phyloP scores from a whole-genome alignment of 2,888 invertebrate species.

The Pimpla rufipes region DNA sequence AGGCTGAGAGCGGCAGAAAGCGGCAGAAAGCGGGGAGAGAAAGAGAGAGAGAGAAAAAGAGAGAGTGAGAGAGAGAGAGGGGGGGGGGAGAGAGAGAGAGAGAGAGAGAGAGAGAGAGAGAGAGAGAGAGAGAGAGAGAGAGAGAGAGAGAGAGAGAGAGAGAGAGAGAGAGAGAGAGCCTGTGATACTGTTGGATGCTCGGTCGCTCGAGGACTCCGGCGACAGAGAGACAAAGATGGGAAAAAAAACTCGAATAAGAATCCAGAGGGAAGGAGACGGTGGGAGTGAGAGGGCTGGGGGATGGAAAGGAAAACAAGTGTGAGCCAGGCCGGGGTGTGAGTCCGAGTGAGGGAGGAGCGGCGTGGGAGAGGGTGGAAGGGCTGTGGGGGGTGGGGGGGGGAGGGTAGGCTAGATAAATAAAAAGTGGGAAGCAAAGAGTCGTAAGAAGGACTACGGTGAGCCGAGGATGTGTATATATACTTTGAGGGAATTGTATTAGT shows the following conservation, averaged over 20 bases:
- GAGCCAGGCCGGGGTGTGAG: conserved; percentile 58
- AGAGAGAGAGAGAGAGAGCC: background rate
- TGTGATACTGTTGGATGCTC: conserved; percentile 39
- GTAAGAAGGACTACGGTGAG: conserved; percentile 10
- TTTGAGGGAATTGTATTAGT: conserved; percentile 13
- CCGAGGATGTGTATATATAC: conserved; percentile 3
- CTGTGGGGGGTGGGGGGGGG: conserved; percentile 24
- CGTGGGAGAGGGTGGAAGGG: conserved; percentile 1
- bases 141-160: background rate
- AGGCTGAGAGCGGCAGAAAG: background rate
- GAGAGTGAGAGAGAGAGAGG: background rate
- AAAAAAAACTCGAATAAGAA: background rate
- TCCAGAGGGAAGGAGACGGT: background rate
- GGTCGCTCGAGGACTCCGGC: conserved; percentile 29
- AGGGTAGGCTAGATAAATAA: conserved; percentile 33
- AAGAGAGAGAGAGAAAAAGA: background rate
- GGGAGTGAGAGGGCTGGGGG: background rate
- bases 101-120: background rate
- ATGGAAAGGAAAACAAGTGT: conserved; percentile 14
- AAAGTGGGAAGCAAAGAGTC: conserved; percentile 33
- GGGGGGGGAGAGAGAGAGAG: background rate
- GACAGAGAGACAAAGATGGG: conserved; percentile 34
- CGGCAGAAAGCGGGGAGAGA: background rate
- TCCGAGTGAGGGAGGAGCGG: conserved; percentile 49
- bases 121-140: background rate